Evolutionary conservation across 2,888 invertebrate genomes (phyloP).

Genomic region (Athetis lepigone): DNA sequence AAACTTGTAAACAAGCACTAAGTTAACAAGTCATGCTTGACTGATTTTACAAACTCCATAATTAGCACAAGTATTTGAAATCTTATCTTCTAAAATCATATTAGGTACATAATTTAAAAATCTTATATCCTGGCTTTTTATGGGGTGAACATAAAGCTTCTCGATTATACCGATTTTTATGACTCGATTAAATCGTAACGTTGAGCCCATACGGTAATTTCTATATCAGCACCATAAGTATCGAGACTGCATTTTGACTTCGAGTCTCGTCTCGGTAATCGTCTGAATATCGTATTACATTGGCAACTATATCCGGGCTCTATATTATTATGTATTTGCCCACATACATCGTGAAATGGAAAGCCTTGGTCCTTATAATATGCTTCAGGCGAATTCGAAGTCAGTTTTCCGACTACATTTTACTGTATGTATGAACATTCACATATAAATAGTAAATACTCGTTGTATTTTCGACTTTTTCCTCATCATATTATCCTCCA

Average conservation of each 20-base stretch:
- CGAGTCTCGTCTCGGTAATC: conserved; percentile 1
- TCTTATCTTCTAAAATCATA: conserved; percentile 8
- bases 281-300: not conserved
- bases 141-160: conserved; percentile 34
- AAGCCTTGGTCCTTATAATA: not conserved
- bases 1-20: conserved; percentile 24
- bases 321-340: too few species aligned
- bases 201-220: conserved; percentile 12
- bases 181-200: conserved; percentile 28
- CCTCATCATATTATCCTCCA: too few species aligned
- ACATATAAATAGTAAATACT: too few species aligned
- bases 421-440: too few species aligned
- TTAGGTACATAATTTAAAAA: conserved; percentile 31
- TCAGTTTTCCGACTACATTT: not conserved
- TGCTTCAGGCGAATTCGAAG: not conserved
- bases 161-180: conserved; percentile 29
- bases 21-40: conserved; percentile 21
- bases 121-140: conserved; percentile 24
- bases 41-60: conserved; percentile 25
- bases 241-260: not conserved
- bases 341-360: not conserved
- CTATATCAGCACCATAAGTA: conserved; percentile 7
- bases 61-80: conserved; percentile 21
- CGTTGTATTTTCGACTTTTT: too few species aligned
- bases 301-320: conserved; percentile 5